Base-by-base conservation (phyloP, 2,888 invertebrate species). In the Ptilodon capucinus region DNA sequence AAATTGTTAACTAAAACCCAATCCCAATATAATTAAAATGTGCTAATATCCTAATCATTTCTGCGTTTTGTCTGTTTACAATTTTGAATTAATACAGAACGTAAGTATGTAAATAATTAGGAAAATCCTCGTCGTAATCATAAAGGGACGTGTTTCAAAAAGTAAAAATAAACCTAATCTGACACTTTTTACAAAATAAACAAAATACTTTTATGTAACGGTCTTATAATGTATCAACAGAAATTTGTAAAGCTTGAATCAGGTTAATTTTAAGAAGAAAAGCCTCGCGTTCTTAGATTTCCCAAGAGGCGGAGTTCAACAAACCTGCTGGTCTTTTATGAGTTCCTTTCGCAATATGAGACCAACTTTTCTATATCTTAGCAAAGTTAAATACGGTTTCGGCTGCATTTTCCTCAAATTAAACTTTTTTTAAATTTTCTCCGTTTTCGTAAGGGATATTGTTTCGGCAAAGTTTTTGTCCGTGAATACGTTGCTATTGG, bases 221-320 rank as follows among this genome's bases (percentile, higher is more conserved):
- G 32, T 21, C n/a, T n/a, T 19, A 17, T 43, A 43, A 8, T 30
- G 28, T 34, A 40, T 40, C 32, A 44, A 42, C 23, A 42, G 41
- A 19, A 46, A 44, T 40, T 50, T 44, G 46, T 48, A 51, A 51
- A 42, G 44, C 36, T 51, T 39, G 42, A 66, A 51, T 58, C 42
- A 50, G 48, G 51, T 68, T 64, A 72, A 73, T 72, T 75, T 78
- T 71, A 77, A 71, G 71, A 73, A 75, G 71, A 44, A 44, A 44
- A 48, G 46, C 47, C 58, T 63, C 52, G 48, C 46, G 50, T 58
- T 45, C 60, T 67, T 67, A 74, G 75, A 81, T 81, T 81, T 81
- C 81, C 81, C 81, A 46, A 30, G 78, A 69, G 79, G 51, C 32
- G 19, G 56, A 71, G 64, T 71, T 67, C 59, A 54, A 42, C 56